Percentiles rank a stretch among this genome's conserved stretches.
These are phyloP conservation scores for Torymus tubicola DNA, from an alignment of 2,888 invertebrate species.

Conservation along the genomic window DNA sequence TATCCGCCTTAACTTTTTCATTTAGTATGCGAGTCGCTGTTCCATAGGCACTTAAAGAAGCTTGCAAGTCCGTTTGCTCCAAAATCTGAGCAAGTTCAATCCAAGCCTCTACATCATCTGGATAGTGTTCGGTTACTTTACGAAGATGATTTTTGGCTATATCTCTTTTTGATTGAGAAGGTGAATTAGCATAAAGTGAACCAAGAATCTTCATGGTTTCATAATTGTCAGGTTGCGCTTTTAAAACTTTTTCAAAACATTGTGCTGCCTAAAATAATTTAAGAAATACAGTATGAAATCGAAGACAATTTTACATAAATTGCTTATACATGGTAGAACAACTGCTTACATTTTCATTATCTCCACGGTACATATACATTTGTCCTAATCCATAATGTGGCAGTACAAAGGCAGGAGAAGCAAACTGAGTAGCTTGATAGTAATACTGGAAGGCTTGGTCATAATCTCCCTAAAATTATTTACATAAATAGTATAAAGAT, in stretches of 20 bases:
- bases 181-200: slow-evolving; percentile 94
- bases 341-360: slow-evolving; percentile 90
- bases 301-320: neutral
- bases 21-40: slow-evolving; percentile 95
- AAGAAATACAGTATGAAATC: neutral
- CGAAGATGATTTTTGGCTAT: slow-evolving; percentile 95
- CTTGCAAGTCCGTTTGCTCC: slow-evolving; percentile 93
- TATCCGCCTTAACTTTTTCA: slow-evolving; percentile 94
- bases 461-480: slow-evolving; percentile 83
- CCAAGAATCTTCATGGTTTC: slow-evolving; percentile 99
- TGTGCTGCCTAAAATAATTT: slow-evolving; percentile 87
- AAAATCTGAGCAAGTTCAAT: slow-evolving; percentile 98
- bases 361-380: slow-evolving; percentile 98
- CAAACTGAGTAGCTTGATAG: slow-evolving; percentile 99
- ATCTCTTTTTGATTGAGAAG: slow-evolving; percentile 92
- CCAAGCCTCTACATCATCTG: slow-evolving; percentile 99
- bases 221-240: slow-evolving; percentile 97
- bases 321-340: neutral
- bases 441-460: slow-evolving; percentile 99
- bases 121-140: slow-evolving; percentile 97
- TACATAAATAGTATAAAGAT: neutral
- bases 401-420: slow-evolving; percentile 94
- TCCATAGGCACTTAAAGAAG: slow-evolving; percentile 92
- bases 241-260: slow-evolving; percentile 98
- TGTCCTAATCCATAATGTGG: slow-evolving; percentile 99